These are phyloP conservation scores for Hippocampus zosterae DNA, from an alignment of 2,113 vertebrate genomes.

Conservation along the genomic window DNA sequence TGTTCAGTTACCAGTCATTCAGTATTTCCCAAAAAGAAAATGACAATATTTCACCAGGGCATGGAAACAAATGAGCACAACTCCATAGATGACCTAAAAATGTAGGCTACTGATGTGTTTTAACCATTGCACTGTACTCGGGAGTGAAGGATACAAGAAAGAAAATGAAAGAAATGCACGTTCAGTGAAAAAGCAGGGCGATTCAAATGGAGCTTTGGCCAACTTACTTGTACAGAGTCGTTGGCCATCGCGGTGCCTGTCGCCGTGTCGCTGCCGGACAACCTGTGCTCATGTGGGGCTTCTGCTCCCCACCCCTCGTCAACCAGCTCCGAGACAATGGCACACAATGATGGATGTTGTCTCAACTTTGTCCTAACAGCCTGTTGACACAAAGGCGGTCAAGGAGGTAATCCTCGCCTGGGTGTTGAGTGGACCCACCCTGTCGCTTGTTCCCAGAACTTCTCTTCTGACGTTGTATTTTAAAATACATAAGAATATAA, in stretches of 20 bases:
- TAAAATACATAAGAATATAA: neutral
- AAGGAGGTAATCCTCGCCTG: conserved; percentile 7
- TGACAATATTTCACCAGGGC: neutral
- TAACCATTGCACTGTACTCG: neutral
- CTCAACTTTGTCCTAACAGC: conserved; percentile 9
- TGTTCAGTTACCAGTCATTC: too few relatives aligned
- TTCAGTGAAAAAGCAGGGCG: neutral
- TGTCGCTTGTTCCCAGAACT: neutral
- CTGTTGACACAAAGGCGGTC: conserved; percentile 8
- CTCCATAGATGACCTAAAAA: too few relatives aligned
- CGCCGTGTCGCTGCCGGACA: conserved; percentile 10
- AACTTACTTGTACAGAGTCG: conserved; percentile 75
- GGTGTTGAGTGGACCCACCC: conserved; percentile 5
- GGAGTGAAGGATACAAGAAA: neutral
- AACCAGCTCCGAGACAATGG: neutral
- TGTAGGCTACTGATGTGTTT: too few relatives aligned
- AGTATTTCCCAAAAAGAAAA: neutral
- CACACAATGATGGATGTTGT: conserved; percentile 5
- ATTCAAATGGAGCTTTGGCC: neutral
- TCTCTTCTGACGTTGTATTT: neutral
- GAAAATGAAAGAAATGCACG: neutral
- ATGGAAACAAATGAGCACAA: neutral
- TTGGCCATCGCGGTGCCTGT: conserved; percentile 68
- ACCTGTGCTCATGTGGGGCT: conserved; percentile 37
- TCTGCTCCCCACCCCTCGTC: conserved; percentile 23